Evolutionary conservation across 2,113 vertebrate genomes (phyloP).

Genomic region (Myrmecophaga tridactyla): DNA sequence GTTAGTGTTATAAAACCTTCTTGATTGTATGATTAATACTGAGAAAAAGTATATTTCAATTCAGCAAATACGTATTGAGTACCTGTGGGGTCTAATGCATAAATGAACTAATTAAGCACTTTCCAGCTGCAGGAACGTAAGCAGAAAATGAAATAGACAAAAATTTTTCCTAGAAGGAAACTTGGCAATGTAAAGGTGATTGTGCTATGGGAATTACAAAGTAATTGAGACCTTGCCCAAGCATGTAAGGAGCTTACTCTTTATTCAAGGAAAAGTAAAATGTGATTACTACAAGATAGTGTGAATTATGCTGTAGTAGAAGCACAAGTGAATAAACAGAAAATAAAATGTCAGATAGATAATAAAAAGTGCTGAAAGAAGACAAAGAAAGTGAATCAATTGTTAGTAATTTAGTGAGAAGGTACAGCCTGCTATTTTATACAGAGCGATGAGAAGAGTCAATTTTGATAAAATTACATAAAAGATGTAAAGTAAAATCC

Average conservation of each 20-base stretch:
- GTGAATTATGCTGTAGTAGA: constrained; percentile 42
- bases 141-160: neutral
- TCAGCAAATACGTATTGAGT: neutral
- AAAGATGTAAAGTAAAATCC: neutral
- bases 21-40: neutral
- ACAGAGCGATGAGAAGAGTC: neutral
- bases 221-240: neutral
- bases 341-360: constrained; percentile 51
- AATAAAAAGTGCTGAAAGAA: constrained; percentile 35
- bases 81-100: neutral
- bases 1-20: neutral
- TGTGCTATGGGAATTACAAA: neutral
- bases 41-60: neutral
- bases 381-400: constrained; percentile 1
- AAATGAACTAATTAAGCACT: neutral
- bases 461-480: neutral
- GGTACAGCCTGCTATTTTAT: neutral
- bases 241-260: neutral
- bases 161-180: neutral
- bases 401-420: neutral
- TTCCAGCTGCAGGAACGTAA: neutral
- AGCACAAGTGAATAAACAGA: constrained; percentile 25
- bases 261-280: neutral
- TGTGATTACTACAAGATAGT: neutral
- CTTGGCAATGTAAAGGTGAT: neutral